phyloP scores from a whole-genome alignment of 2,888 invertebrate genomes.

The Heterodera filipjevi region DNA sequence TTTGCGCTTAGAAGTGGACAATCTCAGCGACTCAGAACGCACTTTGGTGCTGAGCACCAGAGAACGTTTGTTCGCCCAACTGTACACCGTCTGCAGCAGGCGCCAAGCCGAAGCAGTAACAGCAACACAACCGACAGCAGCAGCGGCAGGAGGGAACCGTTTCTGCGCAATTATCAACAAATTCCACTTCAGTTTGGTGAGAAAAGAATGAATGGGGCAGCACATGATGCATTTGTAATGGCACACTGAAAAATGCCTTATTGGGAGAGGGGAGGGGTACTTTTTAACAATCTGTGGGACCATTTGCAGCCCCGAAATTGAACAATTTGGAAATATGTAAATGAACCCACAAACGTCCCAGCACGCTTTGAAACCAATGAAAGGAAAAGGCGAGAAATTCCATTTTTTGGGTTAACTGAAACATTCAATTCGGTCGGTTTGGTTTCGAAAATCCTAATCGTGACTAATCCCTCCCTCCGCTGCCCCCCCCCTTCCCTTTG shows the following conservation, averaged over 20 bases:
- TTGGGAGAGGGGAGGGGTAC: background rate
- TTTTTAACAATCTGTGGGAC: too few species aligned
- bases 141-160: background rate
- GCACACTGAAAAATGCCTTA: too few species aligned
- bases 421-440: too few species aligned
- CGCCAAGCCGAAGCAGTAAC: slow-evolving; percentile 10
- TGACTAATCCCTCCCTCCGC: too few species aligned
- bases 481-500: background rate
- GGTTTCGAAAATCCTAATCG: too few species aligned
- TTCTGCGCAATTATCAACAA: slow-evolving; percentile 21
- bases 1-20: slow-evolving; percentile 23
- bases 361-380: too few species aligned
- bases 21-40: slow-evolving; percentile 27
- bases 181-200: slow-evolving; percentile 18
- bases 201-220: background rate
- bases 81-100: slow-evolving; percentile 32
- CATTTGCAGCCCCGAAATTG: too few species aligned
- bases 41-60: slow-evolving; percentile 21
- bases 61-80: slow-evolving; percentile 30
- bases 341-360: too few species aligned
- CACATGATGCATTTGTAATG: background rate
- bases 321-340: too few species aligned
- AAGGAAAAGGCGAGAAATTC: too few species aligned
- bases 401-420: too few species aligned
- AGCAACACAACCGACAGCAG: background rate